These are phyloP conservation scores for Trinorchestia longiramus DNA, from an alignment of 1,140 invertebrate species.

Conservation along the genomic window DNA sequence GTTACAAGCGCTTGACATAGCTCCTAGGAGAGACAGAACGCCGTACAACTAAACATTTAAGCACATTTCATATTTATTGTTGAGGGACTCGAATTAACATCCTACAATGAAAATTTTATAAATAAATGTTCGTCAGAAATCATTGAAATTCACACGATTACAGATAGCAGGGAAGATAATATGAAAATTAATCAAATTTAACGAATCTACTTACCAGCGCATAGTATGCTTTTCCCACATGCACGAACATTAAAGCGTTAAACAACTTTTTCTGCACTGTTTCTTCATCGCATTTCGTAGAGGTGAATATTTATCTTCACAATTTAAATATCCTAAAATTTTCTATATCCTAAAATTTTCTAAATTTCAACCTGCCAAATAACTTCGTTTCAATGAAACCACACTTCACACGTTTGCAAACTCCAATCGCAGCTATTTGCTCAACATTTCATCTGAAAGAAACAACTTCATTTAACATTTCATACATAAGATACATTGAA, in stretches of 20 bases:
- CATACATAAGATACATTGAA: no score
- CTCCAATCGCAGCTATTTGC: not conserved
- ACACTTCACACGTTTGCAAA: not conserved
- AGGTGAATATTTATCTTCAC: not conserved
- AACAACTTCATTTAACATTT: not conserved
- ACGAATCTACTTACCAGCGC: constrained; percentile 23
- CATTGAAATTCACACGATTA: not conserved
- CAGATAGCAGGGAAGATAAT: not conserved
- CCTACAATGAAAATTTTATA: no score
- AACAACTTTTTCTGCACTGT: not conserved
- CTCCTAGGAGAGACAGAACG: no score
- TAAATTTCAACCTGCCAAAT: not conserved
- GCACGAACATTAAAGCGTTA: constrained; percentile 43
- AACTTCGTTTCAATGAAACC: not conserved
- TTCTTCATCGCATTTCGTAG: not conserved
- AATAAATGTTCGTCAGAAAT: not conserved
- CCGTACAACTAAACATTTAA: no score
- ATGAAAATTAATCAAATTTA: not conserved
- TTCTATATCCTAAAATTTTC: not conserved
- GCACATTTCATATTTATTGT: no score
- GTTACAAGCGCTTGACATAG: no score
- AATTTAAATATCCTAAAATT: not conserved
- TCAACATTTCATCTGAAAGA: not conserved
- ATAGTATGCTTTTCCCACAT: constrained; percentile 46
- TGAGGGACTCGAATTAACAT: no score